Conservation (phyloP, 2,113 vertebrate genomes). For the Craseonycteris thonglongyai region DNA sequence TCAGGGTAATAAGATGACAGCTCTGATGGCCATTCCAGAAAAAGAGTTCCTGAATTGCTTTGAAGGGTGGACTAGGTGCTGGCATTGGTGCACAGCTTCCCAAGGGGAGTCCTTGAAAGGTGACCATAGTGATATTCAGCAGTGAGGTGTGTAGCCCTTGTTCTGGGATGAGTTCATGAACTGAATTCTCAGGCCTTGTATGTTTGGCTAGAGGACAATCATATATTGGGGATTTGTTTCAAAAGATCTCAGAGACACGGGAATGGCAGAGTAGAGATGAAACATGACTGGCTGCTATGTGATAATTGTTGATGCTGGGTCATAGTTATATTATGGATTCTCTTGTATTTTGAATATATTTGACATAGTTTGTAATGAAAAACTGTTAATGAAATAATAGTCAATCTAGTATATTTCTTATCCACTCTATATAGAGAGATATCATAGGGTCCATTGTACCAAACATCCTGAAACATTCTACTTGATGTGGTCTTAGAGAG, state of each 20-base stretch:
- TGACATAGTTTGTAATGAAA: background rate
- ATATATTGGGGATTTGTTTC: background rate
- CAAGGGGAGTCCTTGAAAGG: too few species aligned
- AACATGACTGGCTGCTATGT: background rate
- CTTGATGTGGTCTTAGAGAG: background rate
- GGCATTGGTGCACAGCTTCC: too few species aligned
- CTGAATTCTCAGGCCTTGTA: too few species aligned
- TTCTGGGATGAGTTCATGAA: too few species aligned
- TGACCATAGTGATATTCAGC: too few species aligned
- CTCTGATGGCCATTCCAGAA: too few species aligned
- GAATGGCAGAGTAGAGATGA: background rate
- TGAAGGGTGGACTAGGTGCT: too few species aligned
- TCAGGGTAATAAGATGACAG: too few species aligned
- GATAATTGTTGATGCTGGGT: background rate
- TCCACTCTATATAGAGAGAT: too few species aligned
- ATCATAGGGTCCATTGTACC: background rate
- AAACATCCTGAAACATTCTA: background rate
- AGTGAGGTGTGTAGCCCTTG: too few species aligned
- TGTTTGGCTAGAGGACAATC: background rate
- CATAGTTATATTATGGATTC: background rate
- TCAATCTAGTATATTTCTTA: background rate
- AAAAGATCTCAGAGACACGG: background rate
- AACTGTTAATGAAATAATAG: background rate
- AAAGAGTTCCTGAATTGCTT: too few species aligned
- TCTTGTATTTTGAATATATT: background rate